These are phyloP conservation scores for Chrysotoxum bicinctum DNA, from an alignment of 2,888 invertebrate species.

Conservation along the genomic window DNA sequence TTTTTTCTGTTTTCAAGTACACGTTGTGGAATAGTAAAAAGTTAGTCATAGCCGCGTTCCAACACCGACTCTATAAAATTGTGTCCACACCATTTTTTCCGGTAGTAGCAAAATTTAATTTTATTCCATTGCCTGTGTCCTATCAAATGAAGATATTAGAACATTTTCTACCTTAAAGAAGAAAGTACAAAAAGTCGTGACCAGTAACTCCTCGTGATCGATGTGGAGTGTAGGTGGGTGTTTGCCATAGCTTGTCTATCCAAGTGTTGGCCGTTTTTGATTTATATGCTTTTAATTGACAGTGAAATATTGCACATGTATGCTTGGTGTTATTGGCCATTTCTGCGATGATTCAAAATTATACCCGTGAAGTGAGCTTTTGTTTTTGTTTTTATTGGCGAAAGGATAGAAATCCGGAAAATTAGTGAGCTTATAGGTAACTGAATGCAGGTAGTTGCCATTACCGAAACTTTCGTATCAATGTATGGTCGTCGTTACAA, in stretches of 20 bases:
- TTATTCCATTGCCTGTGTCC: not conserved
- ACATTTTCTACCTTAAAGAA: not conserved
- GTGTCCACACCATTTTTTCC: not conserved
- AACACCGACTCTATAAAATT: not conserved
- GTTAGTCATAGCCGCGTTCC: not conserved
- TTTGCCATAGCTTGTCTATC: not conserved
- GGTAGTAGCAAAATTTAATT: not conserved
- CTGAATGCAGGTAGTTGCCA: not conserved
- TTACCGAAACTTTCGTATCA: not conserved
- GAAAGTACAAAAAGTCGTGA: not conserved
- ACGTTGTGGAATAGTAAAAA: not conserved
- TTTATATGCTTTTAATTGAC: constrained; percentile 66
- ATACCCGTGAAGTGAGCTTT: not conserved
- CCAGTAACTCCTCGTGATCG: not conserved
- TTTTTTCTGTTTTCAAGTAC: not conserved
- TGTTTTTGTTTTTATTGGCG: not conserved
- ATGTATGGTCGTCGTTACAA: not conserved
- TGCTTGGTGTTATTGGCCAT: not conserved
- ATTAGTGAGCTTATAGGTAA: not conserved
- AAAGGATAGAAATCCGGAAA: not conserved
- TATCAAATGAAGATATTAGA: not conserved
- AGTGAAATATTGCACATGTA: not conserved
- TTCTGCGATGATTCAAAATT: not conserved
- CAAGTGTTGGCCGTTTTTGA: constrained; percentile 44
- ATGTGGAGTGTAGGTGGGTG: not conserved